These are phyloP conservation scores for Plebejus melissa DNA, from an alignment of 2,888 invertebrate species.

Conservation along the genomic window DNA sequence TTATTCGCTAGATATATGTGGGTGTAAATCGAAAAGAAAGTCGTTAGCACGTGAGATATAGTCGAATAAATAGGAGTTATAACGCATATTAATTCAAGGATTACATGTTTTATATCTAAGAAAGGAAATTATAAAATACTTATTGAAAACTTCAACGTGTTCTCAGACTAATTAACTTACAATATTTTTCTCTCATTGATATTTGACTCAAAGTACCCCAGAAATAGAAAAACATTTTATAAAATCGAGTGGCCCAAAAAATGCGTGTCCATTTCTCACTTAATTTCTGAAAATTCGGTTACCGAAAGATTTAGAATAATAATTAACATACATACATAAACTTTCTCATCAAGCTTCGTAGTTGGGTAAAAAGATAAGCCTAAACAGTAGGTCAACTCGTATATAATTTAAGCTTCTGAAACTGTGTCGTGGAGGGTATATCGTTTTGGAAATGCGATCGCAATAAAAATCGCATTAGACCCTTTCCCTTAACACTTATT, in stretches of 20 bases:
- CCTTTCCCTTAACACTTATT: slow-evolving; percentile 13
- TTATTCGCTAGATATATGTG: neutral
- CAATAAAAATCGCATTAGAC: slow-evolving; percentile 7
- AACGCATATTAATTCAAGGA: neutral
- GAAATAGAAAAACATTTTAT: no score
- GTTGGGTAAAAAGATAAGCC: neutral
- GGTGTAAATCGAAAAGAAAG: neutral
- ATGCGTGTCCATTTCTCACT: no score
- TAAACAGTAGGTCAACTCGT: neutral
- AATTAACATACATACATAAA: neutral
- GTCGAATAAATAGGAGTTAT: neutral
- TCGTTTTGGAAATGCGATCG: slow-evolving; percentile 2
- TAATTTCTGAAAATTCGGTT: no score
- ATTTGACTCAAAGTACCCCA: neutral
- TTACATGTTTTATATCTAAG: no score
- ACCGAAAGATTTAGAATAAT: no score
- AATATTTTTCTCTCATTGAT: neutral
- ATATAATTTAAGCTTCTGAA: neutral
- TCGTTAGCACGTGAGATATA: neutral
- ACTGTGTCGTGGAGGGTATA: slow-evolving; percentile 1
- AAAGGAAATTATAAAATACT: no score
- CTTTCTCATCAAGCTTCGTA: neutral
- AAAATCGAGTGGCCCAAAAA: no score
- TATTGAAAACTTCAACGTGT: neutral
- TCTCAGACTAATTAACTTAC: neutral